Evolutionary conservation across 2,113 vertebrate genomes (phyloP), one percentile per base, ranked within the genome.

Genomic region (Halichoeres trimaculatus): DNA sequence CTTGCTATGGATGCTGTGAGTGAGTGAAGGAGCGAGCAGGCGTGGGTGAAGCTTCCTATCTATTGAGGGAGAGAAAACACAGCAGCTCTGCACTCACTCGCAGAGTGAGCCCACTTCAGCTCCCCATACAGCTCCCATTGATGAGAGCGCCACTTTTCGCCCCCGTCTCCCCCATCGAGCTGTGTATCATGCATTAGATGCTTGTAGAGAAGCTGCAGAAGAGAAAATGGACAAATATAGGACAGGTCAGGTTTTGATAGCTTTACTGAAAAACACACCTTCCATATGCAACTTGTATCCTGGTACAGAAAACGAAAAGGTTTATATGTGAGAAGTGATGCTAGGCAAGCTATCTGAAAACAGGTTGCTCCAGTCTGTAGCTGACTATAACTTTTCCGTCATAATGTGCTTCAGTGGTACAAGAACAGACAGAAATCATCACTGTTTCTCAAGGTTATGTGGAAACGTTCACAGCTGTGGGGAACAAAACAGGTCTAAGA

Each of bases 31-130:
- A 67, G 73, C n/a, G 64, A 78, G 74, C 77, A 69, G 70, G 82
- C 86, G 91, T 92, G 88, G 90, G 90, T 87, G 89, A 87, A 70
- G 79, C 71, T 86, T 89, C 86, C 86, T 77, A 74, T 88, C 83
- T 76, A 69, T 40, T 50, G 80, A 84, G 83, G 70, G 79, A 88
- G 73, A 81, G 75, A 89, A 84, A 84, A 89, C 73, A 84, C 85
- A 90, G 76, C 71, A 47, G 76, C 48, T 1, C 74, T 70, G 77
- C 78, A 56, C 88, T 86, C 47, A 38, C 88, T 80, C 53, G 20
- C 65, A 77, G 84, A 87, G 80, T 63, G 74, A 86, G 81, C 78
- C 87, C 86, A 88, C 90, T 90, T 83, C 80, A 88, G 51, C 62
- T 58, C 59, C 78, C 79, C 68, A 73, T 83, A 74, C 68, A 77